Evolutionary conservation across 2,888 invertebrate genomes (phyloP).

Genomic region (Orchestes rusci): DNA sequence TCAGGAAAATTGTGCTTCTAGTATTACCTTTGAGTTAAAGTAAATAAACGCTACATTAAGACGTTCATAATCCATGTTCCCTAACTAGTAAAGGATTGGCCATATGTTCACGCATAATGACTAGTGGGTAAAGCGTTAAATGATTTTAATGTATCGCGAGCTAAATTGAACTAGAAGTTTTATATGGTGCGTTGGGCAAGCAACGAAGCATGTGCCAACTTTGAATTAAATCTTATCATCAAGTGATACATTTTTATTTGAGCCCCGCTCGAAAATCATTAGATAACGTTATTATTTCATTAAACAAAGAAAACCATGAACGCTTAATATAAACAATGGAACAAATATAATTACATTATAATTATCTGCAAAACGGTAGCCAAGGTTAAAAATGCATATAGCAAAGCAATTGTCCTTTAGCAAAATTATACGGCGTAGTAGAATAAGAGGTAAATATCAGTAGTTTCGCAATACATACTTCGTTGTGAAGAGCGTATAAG

Average conservation of each 20-base stretch:
- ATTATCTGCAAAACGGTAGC: conserved; percentile 41
- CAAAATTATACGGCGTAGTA: conserved; percentile 29
- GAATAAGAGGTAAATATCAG: conserved; percentile 27
- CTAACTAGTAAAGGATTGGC: too few relatives aligned
- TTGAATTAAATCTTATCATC: too few relatives aligned
- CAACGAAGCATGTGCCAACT: too few relatives aligned
- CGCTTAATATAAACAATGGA: conserved; percentile 37
- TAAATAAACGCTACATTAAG: too few relatives aligned
- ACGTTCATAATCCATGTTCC: too few relatives aligned
- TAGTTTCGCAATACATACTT: conserved; percentile 24
- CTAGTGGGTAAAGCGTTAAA: too few relatives aligned
- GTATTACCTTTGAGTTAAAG: too few relatives aligned
- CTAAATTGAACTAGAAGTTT: too few relatives aligned
- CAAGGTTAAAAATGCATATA: conserved; percentile 38
- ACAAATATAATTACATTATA: conserved; percentile 40
- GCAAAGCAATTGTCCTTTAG: conserved; percentile 25
- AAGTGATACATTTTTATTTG: background rate
- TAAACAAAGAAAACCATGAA: conserved; percentile 31
- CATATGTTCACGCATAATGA: too few relatives aligned
- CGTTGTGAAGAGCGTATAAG: conserved; percentile 2
- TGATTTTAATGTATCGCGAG: too few relatives aligned
- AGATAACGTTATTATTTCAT: conserved; percentile 18
- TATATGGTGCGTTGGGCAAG: too few relatives aligned
- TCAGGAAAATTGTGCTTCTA: too few relatives aligned
- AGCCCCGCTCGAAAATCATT: conserved; percentile 11